Evolutionary conservation across 2,113 vertebrate species (phyloP).

Genomic region (Scomber japonicus): DNA sequence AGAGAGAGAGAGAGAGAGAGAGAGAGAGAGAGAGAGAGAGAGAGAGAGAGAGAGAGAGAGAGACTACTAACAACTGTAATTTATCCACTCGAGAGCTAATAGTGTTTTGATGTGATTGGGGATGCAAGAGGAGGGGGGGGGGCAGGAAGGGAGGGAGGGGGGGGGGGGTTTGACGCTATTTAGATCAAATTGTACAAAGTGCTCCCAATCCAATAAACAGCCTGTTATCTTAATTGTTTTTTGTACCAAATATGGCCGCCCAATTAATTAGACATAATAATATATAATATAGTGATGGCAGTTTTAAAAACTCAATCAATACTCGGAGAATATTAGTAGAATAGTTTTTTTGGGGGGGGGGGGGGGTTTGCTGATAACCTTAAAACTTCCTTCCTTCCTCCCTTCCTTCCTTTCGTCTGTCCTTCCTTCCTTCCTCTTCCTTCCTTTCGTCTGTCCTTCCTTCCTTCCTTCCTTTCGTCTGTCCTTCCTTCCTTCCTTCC

Average conservation of each 20-base stretch:
- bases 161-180: neutral
- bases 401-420: too few species aligned
- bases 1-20: too few species aligned
- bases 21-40: too few species aligned
- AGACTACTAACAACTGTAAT: neutral
- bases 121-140: too few species aligned
- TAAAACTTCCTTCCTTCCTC: too few species aligned
- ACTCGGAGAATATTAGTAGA: neutral
- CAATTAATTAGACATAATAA: slow-evolving; percentile 31
- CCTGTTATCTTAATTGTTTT: slow-evolving; percentile 31
- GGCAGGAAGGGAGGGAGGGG: too few species aligned
- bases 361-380: too few species aligned
- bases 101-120: slow-evolving; percentile 5
- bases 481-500: too few species aligned
- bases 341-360: neutral
- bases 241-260: neutral
- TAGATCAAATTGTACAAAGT: slow-evolving; percentile 37
- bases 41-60: too few species aligned
- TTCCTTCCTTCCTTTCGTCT: too few species aligned
- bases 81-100: neutral
- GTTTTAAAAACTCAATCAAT: slow-evolving; percentile 15
- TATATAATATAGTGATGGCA: slow-evolving; percentile 8
- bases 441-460: too few species aligned
- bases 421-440: too few species aligned
- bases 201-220: slow-evolving; percentile 31